Base-by-base conservation (phyloP, 2,113 vertebrate genomes). In the Cercocebus atys region DNA sequence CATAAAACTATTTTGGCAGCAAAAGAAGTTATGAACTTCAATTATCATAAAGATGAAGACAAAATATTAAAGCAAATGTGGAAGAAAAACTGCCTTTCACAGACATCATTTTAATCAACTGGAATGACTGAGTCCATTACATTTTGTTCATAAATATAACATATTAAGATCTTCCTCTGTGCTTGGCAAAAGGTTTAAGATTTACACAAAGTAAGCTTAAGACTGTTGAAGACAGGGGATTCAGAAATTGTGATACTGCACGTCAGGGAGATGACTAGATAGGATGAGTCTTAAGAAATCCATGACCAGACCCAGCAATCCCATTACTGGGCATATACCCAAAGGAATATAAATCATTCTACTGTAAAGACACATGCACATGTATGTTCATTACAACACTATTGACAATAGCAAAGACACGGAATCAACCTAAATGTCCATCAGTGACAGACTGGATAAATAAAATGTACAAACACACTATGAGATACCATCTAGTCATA, bases 11-110 rank as follows among this genome's bases (percentile, higher is more conserved):
- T 40, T n/a, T 16, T 12, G 38, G 73, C 78, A 75, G 30, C 88
- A 18, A 86, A 75, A 55, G 52, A 38, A 78, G 30, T 3, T 6
- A 89, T 18, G 43, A 40, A n/a, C 22, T 90, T 81, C 9, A 78
- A 25, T 70, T 45, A 22, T 61, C 27, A 14, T 59, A 73, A 87
- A 90, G 75, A 82, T 20, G 38, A 75, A 83, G 50, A 52, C 52
- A 40, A 92, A 90, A 79, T 87, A 64, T 40, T 64, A 86, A 82
- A 86, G 72, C 50, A 87, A 84, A 94, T n/a, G 43, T 70, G 50
- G 76, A 94, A 61, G 72, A 94, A 90, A 92, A 38, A 43, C 66
- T 32, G 85, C 59, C 81, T 82, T 82, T 57, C 7, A 50, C 40
- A 87, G 55, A 73, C 38, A 68, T 47, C 45, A 16, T 82, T 88